Conservation (phyloP, 2,888 invertebrate species). For the Campaea margaritaria region DNA sequence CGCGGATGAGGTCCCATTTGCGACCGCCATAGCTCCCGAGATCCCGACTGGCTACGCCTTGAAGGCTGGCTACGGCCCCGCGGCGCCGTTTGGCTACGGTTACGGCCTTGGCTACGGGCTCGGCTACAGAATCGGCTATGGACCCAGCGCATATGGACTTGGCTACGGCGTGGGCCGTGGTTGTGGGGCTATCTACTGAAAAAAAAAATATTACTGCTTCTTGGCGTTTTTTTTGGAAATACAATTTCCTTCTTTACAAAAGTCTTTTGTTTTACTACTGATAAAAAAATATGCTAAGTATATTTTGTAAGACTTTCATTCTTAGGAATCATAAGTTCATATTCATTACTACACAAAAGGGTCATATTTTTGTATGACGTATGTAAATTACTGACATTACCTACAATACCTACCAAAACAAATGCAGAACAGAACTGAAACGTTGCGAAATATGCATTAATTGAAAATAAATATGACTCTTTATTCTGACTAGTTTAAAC, state of each 20-base stretch:
- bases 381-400: too few relatives aligned
- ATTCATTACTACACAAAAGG: too few relatives aligned
- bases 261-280: conserved; percentile 1
- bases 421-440: too few relatives aligned
- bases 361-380: too few relatives aligned
- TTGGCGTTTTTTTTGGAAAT: conserved; percentile 12
- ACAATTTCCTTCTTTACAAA: conserved; percentile 14
- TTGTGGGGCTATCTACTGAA: conserved; percentile 15
- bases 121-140: conserved; percentile 15
- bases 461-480: too few relatives aligned
- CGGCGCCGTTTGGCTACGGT: conserved; percentile 1
- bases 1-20: too few relatives aligned
- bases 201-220: background rate
- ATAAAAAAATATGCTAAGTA: too few relatives aligned
- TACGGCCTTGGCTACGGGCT: conserved; percentile 18
- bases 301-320: too few relatives aligned
- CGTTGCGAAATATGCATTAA: too few relatives aligned
- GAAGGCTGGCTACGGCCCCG: conserved; percentile 24
- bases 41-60: conserved; percentile 6
- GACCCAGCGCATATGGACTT: conserved; percentile 1
- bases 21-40: background rate
- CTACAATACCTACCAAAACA: too few relatives aligned
- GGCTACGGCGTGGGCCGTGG: conserved; percentile 11
- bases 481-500: too few relatives aligned
- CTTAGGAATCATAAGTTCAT: too few relatives aligned